Percentiles rank a stretch among this genome's conserved stretches.
Conservation (phyloP, 1,140 invertebrate genomes). For the Neodiprion lecontei region DNA sequence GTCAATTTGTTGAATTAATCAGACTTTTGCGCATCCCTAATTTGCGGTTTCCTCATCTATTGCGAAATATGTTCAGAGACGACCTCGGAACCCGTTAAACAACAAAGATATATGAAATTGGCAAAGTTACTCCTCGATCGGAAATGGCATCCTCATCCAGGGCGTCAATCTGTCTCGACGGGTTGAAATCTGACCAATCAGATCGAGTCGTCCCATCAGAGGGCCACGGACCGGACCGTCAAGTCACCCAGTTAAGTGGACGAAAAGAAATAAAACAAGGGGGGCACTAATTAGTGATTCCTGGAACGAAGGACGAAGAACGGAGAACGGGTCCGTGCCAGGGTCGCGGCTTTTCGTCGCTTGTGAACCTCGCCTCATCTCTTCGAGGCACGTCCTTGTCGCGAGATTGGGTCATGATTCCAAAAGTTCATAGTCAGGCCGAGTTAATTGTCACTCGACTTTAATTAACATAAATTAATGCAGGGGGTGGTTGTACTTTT, state of each 20-base stretch:
- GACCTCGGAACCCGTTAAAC: too few relatives aligned
- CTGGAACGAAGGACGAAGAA: slow-evolving; percentile 48
- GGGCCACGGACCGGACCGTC: neutral
- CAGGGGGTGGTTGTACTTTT: too few relatives aligned
- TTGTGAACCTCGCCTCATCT: neutral
- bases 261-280: slow-evolving; percentile 52
- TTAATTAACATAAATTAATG: too few relatives aligned
- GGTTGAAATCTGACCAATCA: slow-evolving; percentile 12
- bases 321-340: neutral
- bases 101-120: too few relatives aligned
- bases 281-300: slow-evolving; percentile 56
- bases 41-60: too few relatives aligned
- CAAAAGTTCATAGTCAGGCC: too few relatives aligned
- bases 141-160: slow-evolving; percentile 42
- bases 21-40: too few relatives aligned
- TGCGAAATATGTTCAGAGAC: too few relatives aligned
- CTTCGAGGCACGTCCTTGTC: neutral
- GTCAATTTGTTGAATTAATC: too few relatives aligned
- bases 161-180: slow-evolving; percentile 48
- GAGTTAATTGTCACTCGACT: too few relatives aligned
- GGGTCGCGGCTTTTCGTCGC: neutral
- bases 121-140: neutral
- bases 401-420: neutral
- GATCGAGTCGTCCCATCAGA: slow-evolving; percentile 2
- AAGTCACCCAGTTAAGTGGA: slow-evolving; percentile 14